These are phyloP conservation scores for Parauchenoglanis punctatus DNA, from an alignment of 2,797 vertebrate genomes.

Conservation along the genomic window DNA sequence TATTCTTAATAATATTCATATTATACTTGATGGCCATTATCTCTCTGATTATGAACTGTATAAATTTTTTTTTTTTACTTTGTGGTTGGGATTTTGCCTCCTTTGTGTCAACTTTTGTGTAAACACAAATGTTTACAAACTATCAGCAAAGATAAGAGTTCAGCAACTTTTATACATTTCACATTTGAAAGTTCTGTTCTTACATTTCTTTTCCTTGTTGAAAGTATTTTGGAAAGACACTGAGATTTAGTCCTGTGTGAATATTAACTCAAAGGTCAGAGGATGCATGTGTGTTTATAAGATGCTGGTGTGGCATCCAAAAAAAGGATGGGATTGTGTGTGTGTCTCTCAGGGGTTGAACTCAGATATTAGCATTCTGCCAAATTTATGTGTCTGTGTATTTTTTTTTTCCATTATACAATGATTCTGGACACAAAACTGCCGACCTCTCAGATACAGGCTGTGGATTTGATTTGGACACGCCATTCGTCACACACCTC, in stretches of 20 bases:
- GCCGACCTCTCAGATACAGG: not conserved
- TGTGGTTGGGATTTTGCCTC: not conserved
- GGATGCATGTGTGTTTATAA: not conserved
- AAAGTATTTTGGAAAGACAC: not conserved
- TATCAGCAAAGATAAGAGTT: slow-evolving; percentile 32
- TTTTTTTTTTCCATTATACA: not conserved
- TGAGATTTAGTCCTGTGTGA: not conserved
- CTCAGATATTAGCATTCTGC: not conserved
- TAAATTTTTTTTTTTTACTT: not conserved
- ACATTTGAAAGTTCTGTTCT: not conserved
- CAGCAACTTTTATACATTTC: not conserved
- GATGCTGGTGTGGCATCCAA: not conserved
- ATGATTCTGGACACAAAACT: not conserved
- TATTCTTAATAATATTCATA: not conserved
- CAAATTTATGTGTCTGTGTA: not conserved
- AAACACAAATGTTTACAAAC: slow-evolving; percentile 40
- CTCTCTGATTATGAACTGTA: slow-evolving; percentile 11
- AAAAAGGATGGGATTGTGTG: not conserved
- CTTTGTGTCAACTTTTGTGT: slow-evolving; percentile 40
- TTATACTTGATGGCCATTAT: not conserved
- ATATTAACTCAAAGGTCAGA: not conserved
- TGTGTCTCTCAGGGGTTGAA: slow-evolving; percentile 18
- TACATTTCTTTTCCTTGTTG: not conserved
- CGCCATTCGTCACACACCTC: not conserved
- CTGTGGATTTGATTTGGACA: not conserved